A percentile compares a stretch with the other conserved stretches of the same genome.
Conservation (phyloP, 2,113 vertebrate genomes). For the Gnathonemus longibarbis region DNA sequence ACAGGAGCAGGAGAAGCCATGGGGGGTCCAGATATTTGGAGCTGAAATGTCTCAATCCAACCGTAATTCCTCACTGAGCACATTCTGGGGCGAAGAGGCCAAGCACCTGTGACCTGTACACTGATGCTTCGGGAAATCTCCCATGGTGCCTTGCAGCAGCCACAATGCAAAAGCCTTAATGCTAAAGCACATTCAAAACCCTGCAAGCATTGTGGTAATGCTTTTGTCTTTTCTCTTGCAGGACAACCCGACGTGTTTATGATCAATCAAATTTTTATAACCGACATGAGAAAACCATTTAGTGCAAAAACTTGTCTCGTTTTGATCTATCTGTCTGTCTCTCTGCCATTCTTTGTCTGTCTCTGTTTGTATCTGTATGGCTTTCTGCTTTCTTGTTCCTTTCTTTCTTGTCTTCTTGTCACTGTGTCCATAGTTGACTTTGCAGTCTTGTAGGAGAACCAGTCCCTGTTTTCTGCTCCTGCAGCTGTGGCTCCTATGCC, state of each 20-base stretch:
- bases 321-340: neutral
- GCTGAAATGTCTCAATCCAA: neutral
- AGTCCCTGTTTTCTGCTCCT: neutral
- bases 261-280: neutral
- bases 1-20: neutral
- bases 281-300: neutral
- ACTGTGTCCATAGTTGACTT: neutral
- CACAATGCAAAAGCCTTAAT: neutral
- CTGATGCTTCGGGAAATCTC: neutral
- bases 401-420: neutral
- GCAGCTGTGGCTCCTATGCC: neutral
- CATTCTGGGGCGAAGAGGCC: neutral
- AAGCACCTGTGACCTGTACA: no score
- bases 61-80: neutral
- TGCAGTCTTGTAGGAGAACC: neutral
- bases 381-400: neutral
- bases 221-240: neutral
- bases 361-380: neutral
- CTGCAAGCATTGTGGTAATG: neutral
- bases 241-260: neutral
- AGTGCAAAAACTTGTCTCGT: neutral
- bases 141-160: neutral
- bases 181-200: neutral
- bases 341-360: neutral
- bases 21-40: neutral